Conservation (phyloP, 2,113 vertebrate species). For the Cephalopholis sonnerati region DNA sequence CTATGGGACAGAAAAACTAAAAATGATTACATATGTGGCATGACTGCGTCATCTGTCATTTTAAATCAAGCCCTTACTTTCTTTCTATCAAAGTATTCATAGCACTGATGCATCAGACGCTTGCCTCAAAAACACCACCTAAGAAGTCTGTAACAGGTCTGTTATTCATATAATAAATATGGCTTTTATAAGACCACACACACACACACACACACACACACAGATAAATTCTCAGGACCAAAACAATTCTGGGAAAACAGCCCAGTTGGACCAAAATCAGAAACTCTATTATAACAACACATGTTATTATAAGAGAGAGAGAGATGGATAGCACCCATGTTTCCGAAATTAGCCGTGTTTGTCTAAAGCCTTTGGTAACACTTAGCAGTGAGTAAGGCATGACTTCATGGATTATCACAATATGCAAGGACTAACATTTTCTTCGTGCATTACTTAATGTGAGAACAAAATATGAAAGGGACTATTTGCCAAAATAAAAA, state of each 20-base stretch:
- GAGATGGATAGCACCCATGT: not conserved
- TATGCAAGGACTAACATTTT: not conserved
- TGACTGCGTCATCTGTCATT: constrained; percentile 12
- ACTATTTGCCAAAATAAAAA: not conserved
- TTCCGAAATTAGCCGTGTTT: constrained; percentile 6
- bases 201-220: not conserved
- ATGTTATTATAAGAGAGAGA: too few species aligned
- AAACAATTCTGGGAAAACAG: constrained; percentile 49
- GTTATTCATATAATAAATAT: constrained; percentile 30
- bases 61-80: not conserved
- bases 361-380: not conserved
- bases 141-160: constrained; percentile 1
- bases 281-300: constrained; percentile 27
- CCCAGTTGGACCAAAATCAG: constrained; percentile 42
- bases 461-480: not conserved
- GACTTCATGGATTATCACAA: not conserved
- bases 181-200: constrained; percentile 28
- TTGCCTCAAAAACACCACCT: constrained; percentile 11
- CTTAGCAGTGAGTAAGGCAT: not conserved
- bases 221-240: constrained; percentile 44
- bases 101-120: constrained; percentile 29
- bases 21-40: constrained; percentile 2
- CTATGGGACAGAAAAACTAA: not conserved
- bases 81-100: constrained; percentile 1
- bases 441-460: not conserved